Evolutionary conservation across 64 coral and sea anemone genomes (phyloP).

Genomic region (Astreopora myriophthalma): DNA sequence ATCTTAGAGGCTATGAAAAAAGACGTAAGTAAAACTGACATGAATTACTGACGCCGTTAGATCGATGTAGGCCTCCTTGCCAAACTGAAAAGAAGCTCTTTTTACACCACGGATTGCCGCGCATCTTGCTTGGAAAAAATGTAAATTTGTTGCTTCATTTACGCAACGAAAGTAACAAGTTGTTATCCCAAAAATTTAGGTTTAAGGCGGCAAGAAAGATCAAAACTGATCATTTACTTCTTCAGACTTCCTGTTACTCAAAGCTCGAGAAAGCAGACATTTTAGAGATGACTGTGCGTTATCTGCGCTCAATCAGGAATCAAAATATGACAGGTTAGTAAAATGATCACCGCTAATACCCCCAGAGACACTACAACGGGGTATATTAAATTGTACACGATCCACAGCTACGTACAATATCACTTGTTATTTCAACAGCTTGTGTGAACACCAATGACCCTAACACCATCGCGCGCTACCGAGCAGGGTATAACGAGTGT

Average conservation of each 20-base stretch:
- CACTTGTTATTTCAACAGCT: background rate
- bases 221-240: background rate
- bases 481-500: conserved; percentile 84
- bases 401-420: background rate
- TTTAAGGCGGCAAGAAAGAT: background rate
- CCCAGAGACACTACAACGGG: background rate
- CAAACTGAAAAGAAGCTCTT: background rate
- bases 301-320: conserved; percentile 76
- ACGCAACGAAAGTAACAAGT: background rate
- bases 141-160: background rate
- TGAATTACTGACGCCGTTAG: background rate
- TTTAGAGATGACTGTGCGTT: conserved; percentile 84
- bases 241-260: conserved; percentile 87
- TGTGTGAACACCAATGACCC: conserved; percentile 47
- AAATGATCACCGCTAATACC: background rate
- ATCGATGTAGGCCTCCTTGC: background rate
- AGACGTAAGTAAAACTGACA: conserved; percentile 66
- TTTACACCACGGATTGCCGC: background rate
- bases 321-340: conserved; percentile 23
- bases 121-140: background rate
- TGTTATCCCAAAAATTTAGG: background rate
- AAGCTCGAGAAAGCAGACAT: conserved; percentile 94
- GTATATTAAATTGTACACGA: background rate
- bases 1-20: conserved; percentile 87
- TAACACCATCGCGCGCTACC: conserved; percentile 62